A percentile compares a stretch with the other conserved stretches of the same genome.
phyloP scores from a whole-genome alignment of 1,140 invertebrate genomes.

The Saccostrea echinata region DNA sequence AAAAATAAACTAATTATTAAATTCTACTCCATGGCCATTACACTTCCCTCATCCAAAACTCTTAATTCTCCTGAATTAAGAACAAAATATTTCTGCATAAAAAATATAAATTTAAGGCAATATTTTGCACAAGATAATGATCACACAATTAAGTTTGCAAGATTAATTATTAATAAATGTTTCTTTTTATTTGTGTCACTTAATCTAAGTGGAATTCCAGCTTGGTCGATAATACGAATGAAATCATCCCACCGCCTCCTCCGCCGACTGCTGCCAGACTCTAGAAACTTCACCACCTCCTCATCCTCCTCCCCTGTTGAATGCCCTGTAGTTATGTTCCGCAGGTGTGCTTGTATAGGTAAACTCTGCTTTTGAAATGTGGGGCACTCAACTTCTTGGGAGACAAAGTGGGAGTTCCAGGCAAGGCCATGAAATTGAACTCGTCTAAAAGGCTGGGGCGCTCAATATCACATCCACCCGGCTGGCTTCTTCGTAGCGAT shows the following conservation, averaged over 20 bases:
- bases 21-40: too few relatives aligned
- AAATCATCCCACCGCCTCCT: background rate
- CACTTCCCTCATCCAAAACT: too few relatives aligned
- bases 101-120: too few relatives aligned
- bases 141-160: too few relatives aligned
- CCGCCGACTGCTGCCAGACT: background rate
- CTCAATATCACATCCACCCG: background rate
- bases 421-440: background rate
- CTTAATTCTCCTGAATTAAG: too few relatives aligned
- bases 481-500: background rate
- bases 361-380: slow-evolving; percentile 26
- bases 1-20: too few relatives aligned
- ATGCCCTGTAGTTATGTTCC: background rate
- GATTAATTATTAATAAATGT: background rate
- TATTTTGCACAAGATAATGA: too few relatives aligned
- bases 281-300: background rate
- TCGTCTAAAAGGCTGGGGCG: background rate
- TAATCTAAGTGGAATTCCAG: slow-evolving; percentile 13
- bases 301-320: background rate
- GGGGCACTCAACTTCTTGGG: too few relatives aligned
- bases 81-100: too few relatives aligned
- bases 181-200: background rate
- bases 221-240: background rate
- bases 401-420: background rate
- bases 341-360: background rate